Base-by-base conservation (phyloP, 2,113 vertebrate genomes). In the Thunnus thynnus region DNA sequence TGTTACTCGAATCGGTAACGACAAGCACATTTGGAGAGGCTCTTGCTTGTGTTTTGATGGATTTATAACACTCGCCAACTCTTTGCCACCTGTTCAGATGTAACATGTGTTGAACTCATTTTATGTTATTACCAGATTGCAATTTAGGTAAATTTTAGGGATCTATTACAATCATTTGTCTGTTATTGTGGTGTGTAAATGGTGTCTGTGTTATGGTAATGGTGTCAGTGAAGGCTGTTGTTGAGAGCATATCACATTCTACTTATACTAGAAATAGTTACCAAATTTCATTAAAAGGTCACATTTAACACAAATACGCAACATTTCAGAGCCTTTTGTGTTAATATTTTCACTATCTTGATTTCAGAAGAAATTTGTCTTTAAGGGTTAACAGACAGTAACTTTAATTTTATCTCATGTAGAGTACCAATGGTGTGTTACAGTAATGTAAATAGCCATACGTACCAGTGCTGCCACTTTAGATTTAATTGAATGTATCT, bases 31-130 rank as follows among this genome's bases (percentile, higher is more conserved):
- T 87, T 81, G 60, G 56, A 65, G 76, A 84, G 57, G 60, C 70
- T 78, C 64, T 80, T 74, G 20, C 51, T 75, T 81, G 76, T 86
- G 51, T 86, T 86, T 74, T 86, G 74, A 67, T 77, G 70, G 72
- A 79, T 89, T 81, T 78, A 66, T 75, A 76, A 76, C 64, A 84
- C 52, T 8, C 47, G 72, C 67, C 76, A 84, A 50, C 75, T 78
- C 70, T 78, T 75, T 80, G 62, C 73, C 83, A 82, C 72, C 73
- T 87, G 81, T 75, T 88, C 20, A 54, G 32, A 82, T 69, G 22
- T 25, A 76, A 76, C 84, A 85, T 86, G 88, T 61, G 50, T 51
- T 84, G 58, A 86, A 61, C 46, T 82, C 30, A 71, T 74, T 80
- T 83, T 10, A 41, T 54, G 22, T 71, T 48, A 16, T 80, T 76